Base-by-base conservation (phyloP, 2,888 invertebrate species). In the Napeogenes inachia region DNA sequence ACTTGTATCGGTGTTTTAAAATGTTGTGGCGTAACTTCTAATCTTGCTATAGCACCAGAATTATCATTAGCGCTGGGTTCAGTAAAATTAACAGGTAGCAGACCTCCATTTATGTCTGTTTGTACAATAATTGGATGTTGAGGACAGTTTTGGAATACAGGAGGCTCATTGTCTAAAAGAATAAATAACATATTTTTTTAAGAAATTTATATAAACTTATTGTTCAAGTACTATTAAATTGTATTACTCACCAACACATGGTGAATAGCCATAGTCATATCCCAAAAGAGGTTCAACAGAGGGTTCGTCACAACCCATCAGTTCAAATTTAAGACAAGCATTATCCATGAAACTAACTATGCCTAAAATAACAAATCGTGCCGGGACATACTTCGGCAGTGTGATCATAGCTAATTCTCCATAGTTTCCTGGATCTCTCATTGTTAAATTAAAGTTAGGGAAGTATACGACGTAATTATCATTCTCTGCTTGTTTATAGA, bases 301-400 rank as follows among this genome's bases (percentile, higher is more conserved):
- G 0, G 97, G 96, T 75, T 97, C 97, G 77, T 98, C 97, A 80
- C 98, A 99, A 45, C 98, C 98, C 95, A 98, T 97, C 56, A 99
- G 84, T 85, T 98, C 98, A 77, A 99, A 98, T 81, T 98, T 98
- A 74, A 99, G 91, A 79, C 98, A 99, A 59, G 98, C 98, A 75
- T 98, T 98, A 73, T 97, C 97, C 95, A 98, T 97, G 77, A 98
- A 98, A 78, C 98, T 98, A 0, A 98, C 97, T 73, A 99, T 98
- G 61, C 98, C 97, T 72, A 99, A 91, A 76, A 98, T 97, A 8
- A 98, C 97, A 80, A 97, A 98, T 76, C 98, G 92, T 1, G 98
- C 98, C 84, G 97, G 95, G 0, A 99, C 97, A 73, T 96, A 98
- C 82, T 97, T 97, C 0, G 98, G 98, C 59, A 99, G 80, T 0